Conservation (phyloP, 2,888 invertebrate genomes). For the Cosmopolites sordidus region DNA sequence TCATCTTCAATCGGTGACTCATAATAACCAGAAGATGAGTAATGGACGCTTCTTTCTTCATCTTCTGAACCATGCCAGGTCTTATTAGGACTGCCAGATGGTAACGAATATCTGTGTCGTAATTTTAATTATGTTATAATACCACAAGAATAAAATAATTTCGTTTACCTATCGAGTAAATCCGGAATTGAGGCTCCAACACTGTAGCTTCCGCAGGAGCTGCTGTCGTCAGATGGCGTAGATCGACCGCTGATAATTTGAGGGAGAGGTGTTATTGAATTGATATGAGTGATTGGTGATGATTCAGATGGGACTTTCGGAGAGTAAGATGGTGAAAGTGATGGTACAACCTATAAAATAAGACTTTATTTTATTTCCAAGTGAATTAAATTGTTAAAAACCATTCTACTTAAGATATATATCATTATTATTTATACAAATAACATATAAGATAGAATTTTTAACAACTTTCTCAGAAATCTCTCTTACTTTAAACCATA, state of each 20-base stretch:
- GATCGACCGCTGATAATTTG: slow-evolving; percentile 44
- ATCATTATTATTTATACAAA: too few relatives aligned
- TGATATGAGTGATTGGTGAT: slow-evolving; percentile 30
- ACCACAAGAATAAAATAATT: too few relatives aligned
- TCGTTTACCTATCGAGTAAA: slow-evolving; percentile 41
- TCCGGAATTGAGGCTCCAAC: slow-evolving; percentile 49
- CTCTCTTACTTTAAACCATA: too few relatives aligned
- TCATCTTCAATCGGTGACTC: slow-evolving; percentile 70
- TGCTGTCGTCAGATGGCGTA: slow-evolving; percentile 56
- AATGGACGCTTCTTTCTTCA: slow-evolving; percentile 56
- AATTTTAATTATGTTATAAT: too few relatives aligned
- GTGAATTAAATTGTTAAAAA: too few relatives aligned
- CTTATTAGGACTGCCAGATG: slow-evolving; percentile 42
- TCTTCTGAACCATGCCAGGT: slow-evolving; percentile 55
- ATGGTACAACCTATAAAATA: slow-evolving; percentile 29
- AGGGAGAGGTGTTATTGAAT: slow-evolving; percentile 40
- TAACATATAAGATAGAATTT: too few relatives aligned
- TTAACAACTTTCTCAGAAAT: too few relatives aligned
- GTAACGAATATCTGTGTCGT: slow-evolving; percentile 31
- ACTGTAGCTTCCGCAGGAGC: slow-evolving; percentile 57
- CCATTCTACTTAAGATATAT: too few relatives aligned
- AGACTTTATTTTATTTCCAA: not conserved
- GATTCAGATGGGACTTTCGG: slow-evolving; percentile 35
- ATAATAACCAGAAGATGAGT: slow-evolving; percentile 71
- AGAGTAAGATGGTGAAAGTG: slow-evolving; percentile 27